Evolutionary conservation across 1,140 invertebrate species (phyloP).

Genomic region (Bombyx mandarina): DNA sequence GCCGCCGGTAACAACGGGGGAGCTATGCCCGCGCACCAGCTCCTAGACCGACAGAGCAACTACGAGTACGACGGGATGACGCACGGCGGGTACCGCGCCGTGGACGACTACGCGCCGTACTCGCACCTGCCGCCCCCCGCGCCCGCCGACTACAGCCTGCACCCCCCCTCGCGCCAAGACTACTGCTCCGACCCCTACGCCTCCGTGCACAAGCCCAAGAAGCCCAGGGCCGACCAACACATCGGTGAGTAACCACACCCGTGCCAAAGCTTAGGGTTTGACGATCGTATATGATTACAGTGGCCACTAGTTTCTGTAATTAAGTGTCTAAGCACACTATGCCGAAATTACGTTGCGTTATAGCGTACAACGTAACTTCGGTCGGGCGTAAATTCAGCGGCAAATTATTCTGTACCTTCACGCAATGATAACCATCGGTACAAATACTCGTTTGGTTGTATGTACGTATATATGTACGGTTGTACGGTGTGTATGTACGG

Average conservation of each 20-base stretch:
- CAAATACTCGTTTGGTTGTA: background rate
- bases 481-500: too few species aligned
- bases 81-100: slow-evolving; percentile 84
- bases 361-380: background rate
- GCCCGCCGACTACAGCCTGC: slow-evolving; percentile 78
- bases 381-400: background rate
- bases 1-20: slow-evolving; percentile 77
- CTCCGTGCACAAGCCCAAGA: slow-evolving; percentile 88
- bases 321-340: background rate
- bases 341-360: background rate
- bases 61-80: slow-evolving; percentile 83
- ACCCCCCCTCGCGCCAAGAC: slow-evolving; percentile 86
- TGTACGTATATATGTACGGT: background rate
- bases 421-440: background rate
- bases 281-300: too few species aligned
- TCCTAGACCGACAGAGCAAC: slow-evolving; percentile 74
- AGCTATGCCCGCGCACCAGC: slow-evolving; percentile 68
- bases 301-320: too few species aligned
- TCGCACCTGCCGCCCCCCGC: slow-evolving; percentile 80
- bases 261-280: too few species aligned
- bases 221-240: slow-evolving; percentile 80
- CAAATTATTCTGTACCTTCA: too few species aligned
- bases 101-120: slow-evolving; percentile 89
- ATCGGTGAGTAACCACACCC: slow-evolving; percentile 74
- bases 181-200: slow-evolving; percentile 89